These are phyloP conservation scores for Empis livida DNA, from an alignment of 2,888 invertebrate species.

Conservation along the genomic window DNA sequence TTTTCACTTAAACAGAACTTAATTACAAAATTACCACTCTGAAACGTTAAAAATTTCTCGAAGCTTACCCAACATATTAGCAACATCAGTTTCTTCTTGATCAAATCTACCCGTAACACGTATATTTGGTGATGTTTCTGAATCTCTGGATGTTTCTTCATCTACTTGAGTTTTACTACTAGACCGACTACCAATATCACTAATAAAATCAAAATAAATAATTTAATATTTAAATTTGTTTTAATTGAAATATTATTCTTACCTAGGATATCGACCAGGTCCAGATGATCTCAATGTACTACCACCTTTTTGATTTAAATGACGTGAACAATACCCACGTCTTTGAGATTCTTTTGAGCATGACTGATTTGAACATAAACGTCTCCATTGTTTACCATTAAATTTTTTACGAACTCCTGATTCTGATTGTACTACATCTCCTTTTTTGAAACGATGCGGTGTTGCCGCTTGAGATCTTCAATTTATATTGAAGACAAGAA, in stretches of 20 bases:
- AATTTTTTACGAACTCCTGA: constrained; percentile 94
- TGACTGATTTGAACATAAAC: constrained; percentile 89
- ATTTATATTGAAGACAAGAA: background rate
- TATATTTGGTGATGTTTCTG: constrained; percentile 77
- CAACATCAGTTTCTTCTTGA: constrained; percentile 92
- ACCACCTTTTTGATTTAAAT: constrained; percentile 84
- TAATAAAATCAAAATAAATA: constrained; percentile 10
- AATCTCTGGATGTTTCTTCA: constrained; percentile 82
- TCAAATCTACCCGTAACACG: constrained; percentile 74
- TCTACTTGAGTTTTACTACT: constrained; percentile 46
- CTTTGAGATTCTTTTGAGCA: constrained; percentile 96
- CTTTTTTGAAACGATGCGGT: constrained; percentile 93
- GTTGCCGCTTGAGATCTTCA: constrained; percentile 78
- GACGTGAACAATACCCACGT: constrained; percentile 91
- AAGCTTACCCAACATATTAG: constrained; percentile 76
- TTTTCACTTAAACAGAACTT: too few species aligned
- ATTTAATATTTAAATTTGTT: background rate
- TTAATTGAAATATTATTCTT: constrained; percentile 1
- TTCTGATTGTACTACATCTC: constrained; percentile 59
- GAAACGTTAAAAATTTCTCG: too few species aligned
- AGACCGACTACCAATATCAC: constrained; percentile 32
- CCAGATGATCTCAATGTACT: constrained; percentile 32
- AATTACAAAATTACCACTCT: too few species aligned
- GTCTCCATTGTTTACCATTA: constrained; percentile 98
- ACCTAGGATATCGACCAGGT: constrained; percentile 33